Evolutionary conservation across 2,888 invertebrate species (phyloP), one percentile per base, ranked within the genome.

Genomic region (Rugalucina vietnamica): DNA sequence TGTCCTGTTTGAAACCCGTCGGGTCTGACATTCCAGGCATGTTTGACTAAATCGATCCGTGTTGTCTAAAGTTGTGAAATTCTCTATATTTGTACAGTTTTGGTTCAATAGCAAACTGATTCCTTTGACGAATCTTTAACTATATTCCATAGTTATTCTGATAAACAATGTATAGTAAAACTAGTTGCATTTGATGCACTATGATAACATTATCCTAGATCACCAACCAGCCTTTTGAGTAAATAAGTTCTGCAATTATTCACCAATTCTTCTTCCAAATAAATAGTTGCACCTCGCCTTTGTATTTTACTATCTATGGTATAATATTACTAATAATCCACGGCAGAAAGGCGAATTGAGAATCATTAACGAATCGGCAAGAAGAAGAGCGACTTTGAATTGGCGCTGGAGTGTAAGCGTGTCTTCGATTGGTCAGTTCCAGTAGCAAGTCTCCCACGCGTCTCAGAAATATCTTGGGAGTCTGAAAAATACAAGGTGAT

Each of bases 371-470:
- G 65, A 65, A 65, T 65, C 65, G 34, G 21, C 21, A 5, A 4
- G 8, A 10, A 34, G 34, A 34, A 34, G 10, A 65, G 65, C 12
- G 29, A 12, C 10, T 27, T 14, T 65, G 65, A 65, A 10, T n/a
- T 29, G 27, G 21, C 24, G 34, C 2, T 18, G 34, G 34, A n/a
- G 18, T 65, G 65, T 65, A 12, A 34, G 32, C 34, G 1, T 18
- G 1, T 14, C 34, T 34, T n/a, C 34, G 65, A 65, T 65, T 65
- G 65, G 65, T 34, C 24, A 34, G 21, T 65, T 34, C 65, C 34
- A 65, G 65, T 65, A 5, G 34, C 34, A 34, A 65, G 32, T 65
- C 65, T 65, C 65, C 65, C 65, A 65, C 65, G 65, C 65, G 65
- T 34, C 60, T n/a, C 24, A 29, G 24, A n/a, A 27, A 60, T n/a